phyloP scores from a whole-genome alignment of 2,113 vertebrate genomes.

The Neodon shergylaensis region DNA sequence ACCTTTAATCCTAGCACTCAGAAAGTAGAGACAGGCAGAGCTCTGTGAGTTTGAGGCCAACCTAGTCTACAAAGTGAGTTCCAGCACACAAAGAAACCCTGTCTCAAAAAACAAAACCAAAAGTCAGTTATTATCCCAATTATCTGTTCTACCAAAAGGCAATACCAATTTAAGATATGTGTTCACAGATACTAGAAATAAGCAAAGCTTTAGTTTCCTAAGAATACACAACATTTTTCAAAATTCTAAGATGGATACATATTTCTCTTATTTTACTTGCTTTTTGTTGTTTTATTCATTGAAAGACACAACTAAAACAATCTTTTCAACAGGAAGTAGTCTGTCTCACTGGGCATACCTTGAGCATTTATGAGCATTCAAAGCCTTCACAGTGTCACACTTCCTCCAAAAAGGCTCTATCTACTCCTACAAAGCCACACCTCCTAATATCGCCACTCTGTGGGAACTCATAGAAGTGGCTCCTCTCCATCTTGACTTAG shows the following conservation, averaged over 20 bases:
- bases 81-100: background rate
- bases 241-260: background rate
- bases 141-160: background rate
- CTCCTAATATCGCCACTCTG: background rate
- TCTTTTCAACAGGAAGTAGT: background rate
- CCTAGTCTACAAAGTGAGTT: background rate
- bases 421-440: background rate
- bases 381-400: background rate
- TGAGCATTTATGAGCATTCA: background rate
- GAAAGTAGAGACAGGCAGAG: background rate
- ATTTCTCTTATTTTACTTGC: background rate
- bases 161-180: background rate
- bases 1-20: background rate
- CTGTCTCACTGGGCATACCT: background rate
- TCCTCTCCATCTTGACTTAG: too few species aligned
- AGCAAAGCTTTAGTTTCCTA: background rate
- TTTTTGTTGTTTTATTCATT: background rate
- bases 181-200: background rate
- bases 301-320: background rate
- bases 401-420: background rate
- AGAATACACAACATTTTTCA: slow-evolving; percentile 27
- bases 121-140: background rate
- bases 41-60: background rate
- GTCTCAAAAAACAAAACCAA: background rate
- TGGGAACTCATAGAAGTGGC: too few species aligned